These are phyloP conservation scores for Aphis craccivora DNA, from an alignment of 1,140 invertebrate genomes.

Conservation along the genomic window DNA sequence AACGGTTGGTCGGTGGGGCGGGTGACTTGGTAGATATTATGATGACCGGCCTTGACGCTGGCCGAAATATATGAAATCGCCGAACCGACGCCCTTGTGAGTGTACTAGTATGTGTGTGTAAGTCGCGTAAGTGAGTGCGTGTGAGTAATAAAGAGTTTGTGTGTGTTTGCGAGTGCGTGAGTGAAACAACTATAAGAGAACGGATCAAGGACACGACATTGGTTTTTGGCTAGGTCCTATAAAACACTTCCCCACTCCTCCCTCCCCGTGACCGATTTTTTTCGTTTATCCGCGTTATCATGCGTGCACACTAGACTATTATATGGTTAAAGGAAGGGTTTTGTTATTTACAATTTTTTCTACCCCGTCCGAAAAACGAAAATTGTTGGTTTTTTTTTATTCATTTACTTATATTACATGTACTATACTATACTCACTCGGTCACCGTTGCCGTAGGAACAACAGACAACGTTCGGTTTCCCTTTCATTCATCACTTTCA, in stretches of 20 bases:
- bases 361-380: background rate
- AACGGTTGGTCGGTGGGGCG: conserved; percentile 27
- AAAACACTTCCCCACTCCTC: background rate
- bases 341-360: background rate
- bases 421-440: background rate
- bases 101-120: background rate
- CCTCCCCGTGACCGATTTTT: background rate
- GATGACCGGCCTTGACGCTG: conserved; percentile 57
- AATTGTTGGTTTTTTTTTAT: background rate
- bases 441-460: background rate
- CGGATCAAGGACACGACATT: conserved; percentile 58
- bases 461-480: conserved; percentile 1
- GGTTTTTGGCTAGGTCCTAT: conserved; percentile 48
- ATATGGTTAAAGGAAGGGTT: background rate
- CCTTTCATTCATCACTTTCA: conserved; percentile 11
- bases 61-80: conserved; percentile 55
- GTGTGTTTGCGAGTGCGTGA: background rate
- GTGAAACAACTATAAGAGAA: conserved; percentile 30
- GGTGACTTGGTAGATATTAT: background rate
- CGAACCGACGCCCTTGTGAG: conserved; percentile 49
- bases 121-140: background rate
- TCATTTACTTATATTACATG: background rate
- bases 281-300: background rate
- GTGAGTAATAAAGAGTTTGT: background rate
- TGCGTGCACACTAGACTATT: background rate